A percentile compares a stretch with the other conserved stretches of the same genome.
These are phyloP conservation scores for Anabacerthia variegaticeps DNA, from an alignment of 2,797 vertebrate species.

Conservation along the genomic window DNA sequence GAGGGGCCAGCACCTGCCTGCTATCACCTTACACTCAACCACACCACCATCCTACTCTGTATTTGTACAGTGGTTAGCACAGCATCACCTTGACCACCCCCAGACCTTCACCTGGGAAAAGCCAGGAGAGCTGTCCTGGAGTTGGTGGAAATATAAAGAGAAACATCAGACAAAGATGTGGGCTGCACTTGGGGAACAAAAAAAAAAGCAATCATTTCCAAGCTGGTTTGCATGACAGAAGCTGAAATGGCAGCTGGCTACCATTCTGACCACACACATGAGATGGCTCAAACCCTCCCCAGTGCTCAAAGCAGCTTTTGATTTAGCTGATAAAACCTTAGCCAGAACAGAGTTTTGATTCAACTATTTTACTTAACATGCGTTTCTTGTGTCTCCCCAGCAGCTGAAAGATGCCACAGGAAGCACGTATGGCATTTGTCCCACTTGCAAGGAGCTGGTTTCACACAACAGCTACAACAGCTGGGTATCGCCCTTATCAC, in stretches of 20 bases:
- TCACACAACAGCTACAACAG: not conserved
- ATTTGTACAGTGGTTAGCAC: not conserved
- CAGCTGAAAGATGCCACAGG: not conserved
- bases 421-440: not conserved
- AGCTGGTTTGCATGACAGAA: not conserved
- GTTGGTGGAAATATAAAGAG: not conserved
- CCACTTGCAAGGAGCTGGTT: not conserved
- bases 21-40: not conserved
- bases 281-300: not conserved
- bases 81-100: not conserved
- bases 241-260: not conserved
- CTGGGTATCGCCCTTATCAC: rapidly evolving
- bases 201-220: not conserved
- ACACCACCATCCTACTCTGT: not conserved
- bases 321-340: not conserved
- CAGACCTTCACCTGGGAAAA: not conserved
- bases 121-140: not conserved
- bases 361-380: not conserved
- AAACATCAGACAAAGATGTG: not conserved
- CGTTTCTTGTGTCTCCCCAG: not conserved
- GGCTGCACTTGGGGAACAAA: not conserved
- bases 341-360: not conserved
- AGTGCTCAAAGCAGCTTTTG: not conserved
- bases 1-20: not conserved
- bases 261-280: not conserved